Evolutionary conservation across 1,140 invertebrate genomes (phyloP).

Genomic region (Tetramorium parvispinum): DNA sequence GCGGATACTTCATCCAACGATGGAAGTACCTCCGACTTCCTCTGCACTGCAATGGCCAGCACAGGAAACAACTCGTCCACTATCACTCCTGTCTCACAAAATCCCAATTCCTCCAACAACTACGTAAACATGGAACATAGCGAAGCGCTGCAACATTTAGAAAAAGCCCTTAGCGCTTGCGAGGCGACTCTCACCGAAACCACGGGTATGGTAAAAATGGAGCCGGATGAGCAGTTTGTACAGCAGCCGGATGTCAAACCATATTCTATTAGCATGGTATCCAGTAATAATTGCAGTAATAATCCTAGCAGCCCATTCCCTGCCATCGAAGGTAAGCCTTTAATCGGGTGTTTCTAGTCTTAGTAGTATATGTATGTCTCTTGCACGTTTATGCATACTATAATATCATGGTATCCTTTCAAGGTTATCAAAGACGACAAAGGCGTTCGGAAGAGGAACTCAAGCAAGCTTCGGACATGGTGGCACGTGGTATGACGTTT

Average conservation of each 20-base stretch:
- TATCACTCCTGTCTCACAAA: slow-evolving; percentile 63
- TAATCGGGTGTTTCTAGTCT: neutral
- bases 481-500: slow-evolving; percentile 92
- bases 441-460: slow-evolving; percentile 91
- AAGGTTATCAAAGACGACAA: slow-evolving; percentile 87
- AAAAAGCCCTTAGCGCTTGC: slow-evolving; percentile 83
- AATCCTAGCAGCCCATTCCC: slow-evolving; percentile 83
- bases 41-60: slow-evolving; percentile 72
- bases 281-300: slow-evolving; percentile 81
- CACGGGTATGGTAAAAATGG: slow-evolving; percentile 84
- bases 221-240: slow-evolving; percentile 83
- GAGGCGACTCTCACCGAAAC: slow-evolving; percentile 84
- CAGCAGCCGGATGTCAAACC: slow-evolving; percentile 82
- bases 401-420: neutral
- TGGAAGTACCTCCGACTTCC: slow-evolving; percentile 75
- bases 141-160: slow-evolving; percentile 83
- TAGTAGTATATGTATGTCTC: neutral
- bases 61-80: slow-evolving; percentile 72
- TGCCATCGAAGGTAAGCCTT: slow-evolving; percentile 83
- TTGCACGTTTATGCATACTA: neutral
- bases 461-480: slow-evolving; percentile 91
- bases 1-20: slow-evolving; percentile 76
- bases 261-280: slow-evolving; percentile 84
- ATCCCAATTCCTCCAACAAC: slow-evolving; percentile 78
- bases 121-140: slow-evolving; percentile 84